Conservation (phyloP, 1,140 invertebrate species). For the Araneus ventricosus region DNA sequence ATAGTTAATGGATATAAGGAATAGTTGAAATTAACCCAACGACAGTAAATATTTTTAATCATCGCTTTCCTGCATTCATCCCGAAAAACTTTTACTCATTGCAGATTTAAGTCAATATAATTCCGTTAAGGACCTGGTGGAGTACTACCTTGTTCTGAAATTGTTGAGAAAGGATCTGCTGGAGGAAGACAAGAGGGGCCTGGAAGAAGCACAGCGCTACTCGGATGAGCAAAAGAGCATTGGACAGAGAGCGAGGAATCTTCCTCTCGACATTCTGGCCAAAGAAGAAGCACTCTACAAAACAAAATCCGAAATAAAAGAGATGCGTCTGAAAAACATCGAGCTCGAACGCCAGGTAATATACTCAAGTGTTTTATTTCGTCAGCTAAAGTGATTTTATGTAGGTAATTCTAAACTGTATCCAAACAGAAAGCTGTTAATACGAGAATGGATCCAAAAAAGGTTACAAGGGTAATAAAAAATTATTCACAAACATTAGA, state of each 20-base stretch:
- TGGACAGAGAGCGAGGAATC: background rate
- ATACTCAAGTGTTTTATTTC: too few relatives aligned
- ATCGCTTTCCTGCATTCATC: too few relatives aligned
- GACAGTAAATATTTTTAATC: too few relatives aligned
- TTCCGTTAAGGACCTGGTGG: background rate
- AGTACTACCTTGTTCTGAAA: conserved; percentile 26
- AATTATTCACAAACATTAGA: too few relatives aligned
- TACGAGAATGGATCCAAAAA: too few relatives aligned
- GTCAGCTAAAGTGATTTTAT: too few relatives aligned
- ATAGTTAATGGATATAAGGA: too few relatives aligned
- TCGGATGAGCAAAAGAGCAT: background rate
- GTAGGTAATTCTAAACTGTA: too few relatives aligned
- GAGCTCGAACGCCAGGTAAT: background rate
- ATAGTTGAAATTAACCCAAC: too few relatives aligned
- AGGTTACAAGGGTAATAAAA: too few relatives aligned
- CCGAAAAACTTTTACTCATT: too few relatives aligned
- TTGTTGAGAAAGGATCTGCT: background rate
- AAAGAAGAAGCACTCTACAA: background rate
- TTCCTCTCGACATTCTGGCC: background rate
- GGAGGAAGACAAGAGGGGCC: background rate
- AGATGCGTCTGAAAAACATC: background rate
- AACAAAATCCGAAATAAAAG: background rate
- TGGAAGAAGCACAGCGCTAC: background rate
- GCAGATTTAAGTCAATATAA: background rate
- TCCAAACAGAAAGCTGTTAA: too few relatives aligned